Evolutionary conservation across 2,797 vertebrate genomes (phyloP), one percentile per base, ranked within the genome.

Genomic region (Gobio occitaniae): DNA sequence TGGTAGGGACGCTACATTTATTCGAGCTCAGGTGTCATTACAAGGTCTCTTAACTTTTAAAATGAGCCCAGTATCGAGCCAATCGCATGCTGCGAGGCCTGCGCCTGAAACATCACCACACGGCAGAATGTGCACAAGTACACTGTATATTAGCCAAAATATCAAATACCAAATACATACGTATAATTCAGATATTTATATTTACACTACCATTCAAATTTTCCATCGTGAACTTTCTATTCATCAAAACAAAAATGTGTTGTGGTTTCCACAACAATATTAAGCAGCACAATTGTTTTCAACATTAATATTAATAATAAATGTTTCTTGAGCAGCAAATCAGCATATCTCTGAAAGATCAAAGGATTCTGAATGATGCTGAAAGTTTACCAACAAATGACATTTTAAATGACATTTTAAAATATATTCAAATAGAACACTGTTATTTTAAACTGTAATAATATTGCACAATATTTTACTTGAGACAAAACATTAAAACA

Each of bases 11-110:
- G 87, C 77, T 89, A 88, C 78, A 84, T 87, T 88, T 75, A 63
- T 81, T 84, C 83, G 6, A 41, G 80, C 83, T 86, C 80, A 86
- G 83, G 85, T 87, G 80, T 85, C 84, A 82, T 77, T 69, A 68
- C 80, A 84, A 75, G 80, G 85, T 85, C 85, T 69, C 75, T 93
- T 90, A 87, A 90, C 87, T 92, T 90, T 89, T 89, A 90, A 91
- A 92, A 90, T 86, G 86, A 87, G 79, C 66, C 50, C 19, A 38
- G 29, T 19, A 84, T 82, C 4, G 19, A 78, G 82, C 74, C 82
- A 72, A 80, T 50, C 47, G 1, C 82, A 84, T 25, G 70, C 74
- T 82, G 84, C 2, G 41, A 44, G 41, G 41, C 41, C 8, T 9
- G 41, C 41, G 68, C 85, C 78, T 78, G 41, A 71, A 86, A 78